Conservation (phyloP, 2,888 invertebrate species). For the Erebia epiphron region DNA sequence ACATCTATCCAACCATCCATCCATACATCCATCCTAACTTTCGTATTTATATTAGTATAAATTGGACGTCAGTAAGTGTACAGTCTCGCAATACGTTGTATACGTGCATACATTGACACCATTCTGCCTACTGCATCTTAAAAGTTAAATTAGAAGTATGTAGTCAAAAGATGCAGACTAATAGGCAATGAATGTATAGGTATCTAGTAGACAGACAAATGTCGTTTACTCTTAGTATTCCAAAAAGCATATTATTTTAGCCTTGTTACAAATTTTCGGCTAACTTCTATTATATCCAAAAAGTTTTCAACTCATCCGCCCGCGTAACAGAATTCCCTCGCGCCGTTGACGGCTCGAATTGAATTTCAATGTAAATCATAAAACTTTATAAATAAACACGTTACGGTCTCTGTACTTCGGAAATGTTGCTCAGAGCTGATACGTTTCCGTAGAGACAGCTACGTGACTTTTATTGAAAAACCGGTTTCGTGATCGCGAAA, state of each 20-base stretch:
- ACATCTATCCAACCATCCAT: too few relatives aligned
- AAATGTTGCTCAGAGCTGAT: not conserved
- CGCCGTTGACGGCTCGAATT: constrained; percentile 22
- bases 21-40: too few relatives aligned
- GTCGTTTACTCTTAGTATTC: too few relatives aligned
- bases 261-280: constrained; percentile 5
- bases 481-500: not conserved
- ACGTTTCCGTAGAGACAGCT: not conserved
- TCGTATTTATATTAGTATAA: too few relatives aligned
- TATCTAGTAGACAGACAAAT: too few relatives aligned
- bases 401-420: not conserved
- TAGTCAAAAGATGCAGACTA: too few relatives aligned
- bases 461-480: not conserved
- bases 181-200: too few relatives aligned
- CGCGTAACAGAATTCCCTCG: constrained; percentile 19
- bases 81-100: too few relatives aligned
- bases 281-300: constrained; percentile 15
- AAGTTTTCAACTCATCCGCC: constrained; percentile 10
- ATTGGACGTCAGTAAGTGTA: too few relatives aligned
- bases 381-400: constrained; percentile 31
- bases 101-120: too few relatives aligned
- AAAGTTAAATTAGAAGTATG: too few relatives aligned
- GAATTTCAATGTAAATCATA: constrained; percentile 28
- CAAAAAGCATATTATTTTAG: constrained; percentile 4
- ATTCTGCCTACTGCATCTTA: too few relatives aligned